These are phyloP conservation scores for Aphaenogaster rudis DNA, from an alignment of 1,140 invertebrate genomes.

Conservation along the genomic window DNA sequence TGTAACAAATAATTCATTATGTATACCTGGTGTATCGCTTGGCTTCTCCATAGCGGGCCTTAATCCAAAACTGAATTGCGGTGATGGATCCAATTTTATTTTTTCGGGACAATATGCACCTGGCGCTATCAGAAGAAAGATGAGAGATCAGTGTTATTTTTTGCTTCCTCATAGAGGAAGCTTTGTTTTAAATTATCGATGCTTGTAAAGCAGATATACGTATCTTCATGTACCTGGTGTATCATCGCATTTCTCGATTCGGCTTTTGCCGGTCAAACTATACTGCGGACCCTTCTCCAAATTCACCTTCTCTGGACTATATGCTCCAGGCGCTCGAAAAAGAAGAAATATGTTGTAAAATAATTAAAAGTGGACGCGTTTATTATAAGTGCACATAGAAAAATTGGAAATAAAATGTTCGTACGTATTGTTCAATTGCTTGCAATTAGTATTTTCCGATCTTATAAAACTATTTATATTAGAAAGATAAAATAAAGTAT, in stretches of 20 bases:
- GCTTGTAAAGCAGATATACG: neutral
- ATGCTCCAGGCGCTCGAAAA: slow-evolving; percentile 66
- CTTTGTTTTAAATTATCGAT: neutral
- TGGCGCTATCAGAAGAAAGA: slow-evolving; percentile 43
- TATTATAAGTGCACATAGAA: neutral
- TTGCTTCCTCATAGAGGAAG: neutral
- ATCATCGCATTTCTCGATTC: slow-evolving; percentile 86
- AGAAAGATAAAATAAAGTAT: neutral
- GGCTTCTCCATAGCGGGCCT: slow-evolving; percentile 86
- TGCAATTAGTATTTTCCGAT: neutral
- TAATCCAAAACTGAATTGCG: slow-evolving; percentile 88
- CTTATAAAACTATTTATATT: neutral
- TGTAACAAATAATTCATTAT: neutral
- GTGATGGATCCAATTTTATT: slow-evolving; percentile 89
- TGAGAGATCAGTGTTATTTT: neutral
- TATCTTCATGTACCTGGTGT: slow-evolving; percentile 84
- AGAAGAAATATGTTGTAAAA: too few relatives aligned
- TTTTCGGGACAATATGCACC: slow-evolving; percentile 87
- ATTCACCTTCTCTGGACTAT: slow-evolving; percentile 85
- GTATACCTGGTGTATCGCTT: slow-evolving; percentile 87
- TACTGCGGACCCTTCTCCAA: slow-evolving; percentile 89
- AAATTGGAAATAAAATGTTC: slow-evolving; percentile 8
- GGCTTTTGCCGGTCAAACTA: slow-evolving; percentile 87
- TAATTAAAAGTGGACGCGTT: neutral
- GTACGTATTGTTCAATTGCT: neutral